Base-by-base conservation (phyloP, 2,113 vertebrate species). In the Plotosus lineatus region DNA sequence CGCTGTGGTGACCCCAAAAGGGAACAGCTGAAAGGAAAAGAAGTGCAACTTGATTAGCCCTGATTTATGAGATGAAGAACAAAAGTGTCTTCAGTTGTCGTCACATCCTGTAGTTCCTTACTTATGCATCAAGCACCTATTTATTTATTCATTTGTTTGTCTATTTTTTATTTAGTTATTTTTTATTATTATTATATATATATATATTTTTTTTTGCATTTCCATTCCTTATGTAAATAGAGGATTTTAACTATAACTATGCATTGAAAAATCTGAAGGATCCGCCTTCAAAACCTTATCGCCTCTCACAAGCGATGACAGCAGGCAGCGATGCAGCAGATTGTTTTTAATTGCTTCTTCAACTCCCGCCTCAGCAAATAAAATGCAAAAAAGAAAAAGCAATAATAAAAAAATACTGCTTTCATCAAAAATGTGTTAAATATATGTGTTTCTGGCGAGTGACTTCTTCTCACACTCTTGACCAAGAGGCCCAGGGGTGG, bases 261-360 rank as follows among this genome's bases (percentile, higher is more conserved):
- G 55, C 55, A 21, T 12, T 19, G 55, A 31, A 76, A 56, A 55
- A 38, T 38, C 38, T 21, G 63, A 40, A 69, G 36, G 21, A 17
- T n/a, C 5, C 5, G 33, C 50, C n/a, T n/a, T n/a, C n/a, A n/a
- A n/a, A n/a, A 56, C 66, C 78, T 79, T 79, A 63, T 65, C 40
- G 51, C 46, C 33, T 42, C 56, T 10, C 17, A 38, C 46, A 23
- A 15, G 31, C 12, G 23, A 48, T 44, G 58, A 31, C 79, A 75
- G 69, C 38, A 17, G 46, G 44, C 71, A 40, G 53, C 33, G 7
- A 53, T 38, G 46, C 58, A 42, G 48, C 42, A 63, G 23, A 28
- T 65, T n/a, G 80, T 61, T 56, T 75, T 75, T 66, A 81, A 81
- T 68, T 75, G 58, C 33, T 12, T 74, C 55, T 38, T 51, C 23